Percentiles rank a stretch among this genome's conserved stretches.
Conservation (phyloP, 92 coral and sea anemone species). For the Phymanthus crucifer region DNA sequence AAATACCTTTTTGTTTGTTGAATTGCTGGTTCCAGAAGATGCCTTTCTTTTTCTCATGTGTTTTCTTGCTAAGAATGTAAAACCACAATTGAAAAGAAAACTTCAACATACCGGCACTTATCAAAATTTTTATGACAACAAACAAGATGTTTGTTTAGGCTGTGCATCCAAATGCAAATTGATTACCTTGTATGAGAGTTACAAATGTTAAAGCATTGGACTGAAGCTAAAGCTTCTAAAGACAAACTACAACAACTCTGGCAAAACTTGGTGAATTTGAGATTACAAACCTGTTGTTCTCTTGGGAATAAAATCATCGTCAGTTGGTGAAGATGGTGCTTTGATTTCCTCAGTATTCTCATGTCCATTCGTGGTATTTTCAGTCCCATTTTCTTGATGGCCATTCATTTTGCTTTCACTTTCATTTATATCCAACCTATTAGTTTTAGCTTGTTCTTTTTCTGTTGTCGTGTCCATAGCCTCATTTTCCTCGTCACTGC, state of each 20-base stretch:
- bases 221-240: background rate
- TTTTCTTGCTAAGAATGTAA: conserved; percentile 57
- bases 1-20: conserved; percentile 35
- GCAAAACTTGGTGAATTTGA: no score
- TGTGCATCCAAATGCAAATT: no score
- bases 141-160: background rate
- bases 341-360: conserved; percentile 12
- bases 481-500: conserved; percentile 76
- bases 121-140: background rate
- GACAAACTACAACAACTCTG: background rate
- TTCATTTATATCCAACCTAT: background rate
- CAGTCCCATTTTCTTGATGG: conserved; percentile 10
- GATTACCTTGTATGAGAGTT: background rate
- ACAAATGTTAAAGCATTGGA: background rate
- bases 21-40: conserved; percentile 30
- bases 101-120: background rate
- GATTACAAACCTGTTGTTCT: conserved; percentile 61
- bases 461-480: conserved; percentile 25
- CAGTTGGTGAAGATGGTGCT: conserved; percentile 32
- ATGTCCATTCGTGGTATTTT: conserved; percentile 25
- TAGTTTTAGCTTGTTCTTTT: conserved; percentile 6
- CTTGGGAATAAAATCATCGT: conserved; percentile 56
- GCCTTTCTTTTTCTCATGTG: conserved; percentile 83
- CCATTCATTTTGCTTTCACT: conserved; percentile 9
- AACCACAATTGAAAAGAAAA: background rate